phyloP scores from a whole-genome alignment of 1,140 invertebrate species.

The Homarus americanus region DNA sequence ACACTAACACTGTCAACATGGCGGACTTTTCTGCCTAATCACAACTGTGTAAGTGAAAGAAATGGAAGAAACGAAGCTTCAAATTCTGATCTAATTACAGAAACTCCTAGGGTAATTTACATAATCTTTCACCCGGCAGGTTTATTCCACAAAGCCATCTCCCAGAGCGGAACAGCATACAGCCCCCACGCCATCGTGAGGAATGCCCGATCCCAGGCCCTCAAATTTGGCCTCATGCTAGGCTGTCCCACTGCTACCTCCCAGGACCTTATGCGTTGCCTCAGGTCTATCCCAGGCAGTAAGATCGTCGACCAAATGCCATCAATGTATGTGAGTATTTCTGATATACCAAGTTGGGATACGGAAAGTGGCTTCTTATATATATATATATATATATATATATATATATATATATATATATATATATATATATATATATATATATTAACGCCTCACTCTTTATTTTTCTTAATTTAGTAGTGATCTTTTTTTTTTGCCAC shows the following conservation, averaged over 20 bases:
- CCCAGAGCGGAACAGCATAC: slow-evolving; percentile 73
- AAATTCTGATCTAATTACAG: not conserved
- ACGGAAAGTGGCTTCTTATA: not conserved
- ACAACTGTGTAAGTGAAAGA: not conserved
- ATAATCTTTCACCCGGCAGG: not conserved
- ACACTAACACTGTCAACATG: too few relatives aligned
- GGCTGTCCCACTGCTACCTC: slow-evolving; percentile 44
- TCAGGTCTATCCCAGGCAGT: slow-evolving; percentile 29
- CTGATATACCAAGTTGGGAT: not conserved
- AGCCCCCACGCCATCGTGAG: slow-evolving; percentile 70
- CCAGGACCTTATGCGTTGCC: slow-evolving; percentile 43
- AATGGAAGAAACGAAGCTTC: not conserved
- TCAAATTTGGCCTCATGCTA: slow-evolving; percentile 53
- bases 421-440: not conserved
- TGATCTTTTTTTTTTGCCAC: too few relatives aligned
- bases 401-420: not conserved
- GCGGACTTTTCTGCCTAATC: too few relatives aligned
- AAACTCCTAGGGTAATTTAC: not conserved
- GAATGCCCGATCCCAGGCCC: slow-evolving; percentile 30
- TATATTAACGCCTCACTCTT: not conserved
- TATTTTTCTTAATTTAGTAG: too few relatives aligned
- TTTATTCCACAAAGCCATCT: slow-evolving; percentile 60
- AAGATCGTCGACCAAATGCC: slow-evolving; percentile 61
- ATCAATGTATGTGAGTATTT: slow-evolving; percentile 58
- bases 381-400: not conserved